Conservation (phyloP, 2,113 vertebrate genomes). For the Serinus canaria region DNA sequence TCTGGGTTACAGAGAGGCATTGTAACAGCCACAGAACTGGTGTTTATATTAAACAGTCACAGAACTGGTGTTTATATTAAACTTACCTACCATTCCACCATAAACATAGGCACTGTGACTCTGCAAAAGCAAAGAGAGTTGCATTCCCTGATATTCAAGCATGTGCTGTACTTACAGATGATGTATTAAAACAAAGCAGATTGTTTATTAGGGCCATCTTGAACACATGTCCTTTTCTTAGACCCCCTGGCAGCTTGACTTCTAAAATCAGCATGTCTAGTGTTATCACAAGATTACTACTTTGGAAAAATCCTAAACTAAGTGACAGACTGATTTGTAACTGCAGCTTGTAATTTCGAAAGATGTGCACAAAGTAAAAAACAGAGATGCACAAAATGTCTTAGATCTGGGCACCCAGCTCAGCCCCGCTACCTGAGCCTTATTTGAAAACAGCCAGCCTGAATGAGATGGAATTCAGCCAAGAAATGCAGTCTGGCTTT, state of each 20-base stretch:
- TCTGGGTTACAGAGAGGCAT: neutral
- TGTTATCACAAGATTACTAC: neutral
- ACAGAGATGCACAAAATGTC: neutral
- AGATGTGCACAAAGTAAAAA: accelerated
- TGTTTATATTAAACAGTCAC: neutral
- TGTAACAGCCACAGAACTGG: neutral
- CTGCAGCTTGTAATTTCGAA: neutral
- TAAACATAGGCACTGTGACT: neutral
- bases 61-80: neutral
- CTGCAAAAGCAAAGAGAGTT: neutral
- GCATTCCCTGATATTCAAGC: neutral
- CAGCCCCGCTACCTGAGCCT: neutral
- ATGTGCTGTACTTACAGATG: neutral
- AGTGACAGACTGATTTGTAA: neutral
- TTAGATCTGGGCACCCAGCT: neutral
- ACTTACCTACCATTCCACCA: neutral
- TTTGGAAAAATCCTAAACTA: neutral
- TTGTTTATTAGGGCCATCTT: neutral
- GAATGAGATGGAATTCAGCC: neutral
- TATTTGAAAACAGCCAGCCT: neutral
- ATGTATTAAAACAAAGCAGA: neutral
- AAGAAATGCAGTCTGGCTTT: neutral
- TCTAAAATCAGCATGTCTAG: neutral
- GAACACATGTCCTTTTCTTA: neutral
- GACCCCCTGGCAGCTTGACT: neutral